Evolutionary conservation across 2,888 invertebrate genomes (phyloP).

Genomic region (Drosophila prostipennis): DNA sequence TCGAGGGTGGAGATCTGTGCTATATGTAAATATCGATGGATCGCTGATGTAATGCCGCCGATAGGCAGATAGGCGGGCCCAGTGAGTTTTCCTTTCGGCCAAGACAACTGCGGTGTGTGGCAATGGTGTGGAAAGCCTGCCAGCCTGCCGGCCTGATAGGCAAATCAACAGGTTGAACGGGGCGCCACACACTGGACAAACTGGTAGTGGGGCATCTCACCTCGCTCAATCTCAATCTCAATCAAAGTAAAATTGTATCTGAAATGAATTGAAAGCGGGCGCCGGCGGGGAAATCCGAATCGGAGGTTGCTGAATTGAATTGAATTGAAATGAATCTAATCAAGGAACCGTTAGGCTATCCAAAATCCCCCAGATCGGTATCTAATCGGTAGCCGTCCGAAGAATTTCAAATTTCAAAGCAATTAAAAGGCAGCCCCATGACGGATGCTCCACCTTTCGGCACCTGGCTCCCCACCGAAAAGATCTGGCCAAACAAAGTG

Average conservation of each 20-base stretch:
- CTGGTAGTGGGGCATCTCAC: constrained; percentile 53
- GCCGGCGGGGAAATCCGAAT: constrained; percentile 13
- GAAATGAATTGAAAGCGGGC: constrained; percentile 43
- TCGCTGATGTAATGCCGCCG: constrained; percentile 70
- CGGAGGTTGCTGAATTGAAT: constrained; percentile 26
- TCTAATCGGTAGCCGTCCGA: constrained; percentile 56
- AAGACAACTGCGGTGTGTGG: constrained; percentile 27
- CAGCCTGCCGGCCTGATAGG: constrained; percentile 55
- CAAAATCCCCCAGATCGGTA: constrained; percentile 53
- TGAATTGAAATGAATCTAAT: constrained; percentile 66
- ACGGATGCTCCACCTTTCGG: constrained; percentile 44
- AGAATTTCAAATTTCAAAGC: constrained; percentile 68
- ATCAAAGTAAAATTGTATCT: constrained; percentile 59
- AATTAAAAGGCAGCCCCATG: constrained; percentile 66
- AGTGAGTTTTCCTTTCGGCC: constrained; percentile 50
- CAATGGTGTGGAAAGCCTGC: constrained; percentile 45
- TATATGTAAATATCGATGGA: constrained; percentile 65
- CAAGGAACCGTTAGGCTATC: constrained; percentile 64
- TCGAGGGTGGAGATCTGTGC: constrained; percentile 13
- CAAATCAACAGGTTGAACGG: constrained; percentile 74
- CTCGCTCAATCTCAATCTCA: constrained; percentile 62
- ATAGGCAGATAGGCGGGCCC: constrained; percentile 65
- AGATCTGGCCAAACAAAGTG: constrained; percentile 35
- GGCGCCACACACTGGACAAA: constrained; percentile 65
- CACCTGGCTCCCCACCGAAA: constrained; percentile 22